Percentiles rank a stretch among this genome's conserved stretches.
Evolutionary conservation across 2,888 invertebrate species (phyloP).

Genomic region (Corythucha ciliata): DNA sequence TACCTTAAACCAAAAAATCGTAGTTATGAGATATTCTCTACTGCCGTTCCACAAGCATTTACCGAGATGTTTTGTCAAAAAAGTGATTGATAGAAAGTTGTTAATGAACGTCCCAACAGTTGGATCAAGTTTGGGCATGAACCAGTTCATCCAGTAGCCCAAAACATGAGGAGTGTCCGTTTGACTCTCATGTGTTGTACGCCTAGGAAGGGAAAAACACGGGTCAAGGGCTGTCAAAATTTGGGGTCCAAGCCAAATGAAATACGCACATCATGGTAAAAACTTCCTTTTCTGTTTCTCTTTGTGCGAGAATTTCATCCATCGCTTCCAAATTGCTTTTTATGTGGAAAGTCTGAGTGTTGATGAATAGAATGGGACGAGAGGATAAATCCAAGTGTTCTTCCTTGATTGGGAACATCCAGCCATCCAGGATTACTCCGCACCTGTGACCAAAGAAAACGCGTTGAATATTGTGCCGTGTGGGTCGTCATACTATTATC

Average conservation of each 20-base stretch:
- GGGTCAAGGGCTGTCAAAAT: neutral
- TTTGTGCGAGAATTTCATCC: slow-evolving; percentile 37
- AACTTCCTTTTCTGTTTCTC: slow-evolving; percentile 38
- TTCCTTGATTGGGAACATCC: slow-evolving; percentile 52
- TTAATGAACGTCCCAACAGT: slow-evolving; percentile 42
- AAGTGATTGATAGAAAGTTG: slow-evolving; percentile 42
- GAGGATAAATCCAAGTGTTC: slow-evolving; percentile 41
- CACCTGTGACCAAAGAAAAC: slow-evolving; percentile 39
- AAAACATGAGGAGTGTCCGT: slow-evolving; percentile 43
- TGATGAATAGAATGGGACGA: slow-evolving; percentile 49
- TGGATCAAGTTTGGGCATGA: slow-evolving; percentile 45
- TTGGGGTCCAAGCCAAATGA: no score
- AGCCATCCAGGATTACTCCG: slow-evolving; percentile 50
- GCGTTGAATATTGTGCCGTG: neutral
- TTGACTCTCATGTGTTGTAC: slow-evolving; percentile 46
- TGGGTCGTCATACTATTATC: slow-evolving; percentile 18
- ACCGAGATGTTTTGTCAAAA: slow-evolving; percentile 41
- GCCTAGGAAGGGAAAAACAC: slow-evolving; percentile 31
- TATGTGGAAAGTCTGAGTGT: slow-evolving; percentile 51
- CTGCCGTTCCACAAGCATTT: no score
- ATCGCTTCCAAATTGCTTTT: slow-evolving; percentile 46
- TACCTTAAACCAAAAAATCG: no score
- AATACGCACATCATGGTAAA: slow-evolving; percentile 43
- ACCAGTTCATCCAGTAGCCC: slow-evolving; percentile 46
- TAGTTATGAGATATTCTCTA: no score